Base-by-base conservation (phyloP, 2,113 vertebrate genomes). In the Vulpes ferrilata region DNA sequence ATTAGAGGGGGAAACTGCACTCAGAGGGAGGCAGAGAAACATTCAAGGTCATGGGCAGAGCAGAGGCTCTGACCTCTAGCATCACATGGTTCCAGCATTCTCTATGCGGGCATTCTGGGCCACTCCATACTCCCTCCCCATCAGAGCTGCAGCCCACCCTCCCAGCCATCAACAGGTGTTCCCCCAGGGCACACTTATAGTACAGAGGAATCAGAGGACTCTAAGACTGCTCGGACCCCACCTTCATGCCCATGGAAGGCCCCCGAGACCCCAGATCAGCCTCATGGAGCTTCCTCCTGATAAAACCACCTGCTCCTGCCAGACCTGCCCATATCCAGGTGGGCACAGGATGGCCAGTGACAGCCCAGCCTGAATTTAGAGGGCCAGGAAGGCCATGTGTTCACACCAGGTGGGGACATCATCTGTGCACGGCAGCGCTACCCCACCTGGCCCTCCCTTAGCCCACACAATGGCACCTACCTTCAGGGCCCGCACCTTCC, bases 401-500 rank as follows among this genome's bases (percentile, higher is more conserved):
- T 38, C 32, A 55, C 0, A 0, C 11, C 11, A 6, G 76, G 48
- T 2, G 0, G 0, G 27, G 79, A 35, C 27, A 7, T 0, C 7
- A 12, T 19, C 43, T n/a, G 25, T 20, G 5, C 0, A 4, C 60
- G 0, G 12, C 43, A 64, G 59, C 59, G 20, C 32, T 64, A 5
- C n/a, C 32, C 19, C 7, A 9, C 53, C 51, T 23, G 60, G 64
- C 11, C 27, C 19, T 48, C 38, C 32, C 16, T 22, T 43, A 30
- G 5, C 2, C 32, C 19, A 0, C 1, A 23, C 19, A 7, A 7
- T 30, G 0, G 0, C 53, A 55, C 99, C 99, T 99, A 99, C 99
- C 99, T 99, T 99, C 97, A 99, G 98, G 93, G 99, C 99, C 98
- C 99, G 99, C 97, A 99, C 99, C 98, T 99, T 99, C 97, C 99